Conservation (phyloP, 2,888 invertebrate genomes). For the Athrips mouffetella region DNA sequence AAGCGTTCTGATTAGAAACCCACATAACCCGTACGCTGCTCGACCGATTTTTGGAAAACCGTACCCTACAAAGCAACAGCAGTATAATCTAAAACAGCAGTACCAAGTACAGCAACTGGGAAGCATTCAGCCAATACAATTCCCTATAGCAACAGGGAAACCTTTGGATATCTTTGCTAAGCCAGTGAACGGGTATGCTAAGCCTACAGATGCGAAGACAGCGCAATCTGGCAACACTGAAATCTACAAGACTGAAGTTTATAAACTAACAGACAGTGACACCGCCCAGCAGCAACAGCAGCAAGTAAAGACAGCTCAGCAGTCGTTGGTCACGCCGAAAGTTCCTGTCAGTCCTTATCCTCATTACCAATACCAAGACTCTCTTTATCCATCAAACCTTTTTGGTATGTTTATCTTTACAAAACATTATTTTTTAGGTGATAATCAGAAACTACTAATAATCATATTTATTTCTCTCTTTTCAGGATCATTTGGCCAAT, state of each 20-base stretch:
- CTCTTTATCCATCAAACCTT: constrained; percentile 57
- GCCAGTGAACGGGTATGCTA: constrained; percentile 52
- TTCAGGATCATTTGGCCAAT: constrained; percentile 78
- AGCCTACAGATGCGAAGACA: constrained; percentile 41
- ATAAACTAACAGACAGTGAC: constrained; percentile 59
- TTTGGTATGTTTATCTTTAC: constrained; percentile 48
- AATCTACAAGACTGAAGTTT: constrained; percentile 65
- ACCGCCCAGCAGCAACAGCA: constrained; percentile 45
- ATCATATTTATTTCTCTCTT: constrained; percentile 19
- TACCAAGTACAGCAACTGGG: constrained; percentile 58
- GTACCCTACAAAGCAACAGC: constrained; percentile 57
- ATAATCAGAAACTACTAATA: too few species aligned
- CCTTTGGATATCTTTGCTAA: constrained; percentile 57
- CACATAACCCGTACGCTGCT: constrained; percentile 57
- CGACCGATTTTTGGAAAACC: constrained; percentile 55
- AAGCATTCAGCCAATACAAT: constrained; percentile 61
- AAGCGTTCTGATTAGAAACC: constrained; percentile 58
- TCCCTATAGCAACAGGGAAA: constrained; percentile 52
- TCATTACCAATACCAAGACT: constrained; percentile 59
- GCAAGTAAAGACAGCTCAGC: constrained; percentile 67
- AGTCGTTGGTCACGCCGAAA: constrained; percentile 41
- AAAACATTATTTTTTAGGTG: not conserved
- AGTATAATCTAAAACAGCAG: constrained; percentile 28
- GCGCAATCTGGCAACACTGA: constrained; percentile 36
- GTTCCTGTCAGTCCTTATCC: constrained; percentile 46